Evolutionary conservation across 2,888 invertebrate genomes (phyloP), one percentile per base, ranked within the genome.

Genomic region (Tetrapedia diversipes): DNA sequence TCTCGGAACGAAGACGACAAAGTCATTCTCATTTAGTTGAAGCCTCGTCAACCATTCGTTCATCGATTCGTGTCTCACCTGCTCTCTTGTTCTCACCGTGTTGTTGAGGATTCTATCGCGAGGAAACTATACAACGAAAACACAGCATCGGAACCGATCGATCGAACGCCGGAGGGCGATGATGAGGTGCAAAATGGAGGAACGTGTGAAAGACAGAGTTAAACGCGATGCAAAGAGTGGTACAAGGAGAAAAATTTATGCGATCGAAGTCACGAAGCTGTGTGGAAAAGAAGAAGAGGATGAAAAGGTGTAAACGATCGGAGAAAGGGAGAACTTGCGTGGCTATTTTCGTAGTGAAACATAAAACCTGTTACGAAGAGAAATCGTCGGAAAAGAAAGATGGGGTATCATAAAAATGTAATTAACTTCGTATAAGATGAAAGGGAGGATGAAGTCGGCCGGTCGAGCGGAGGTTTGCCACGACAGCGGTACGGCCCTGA

Each of bases 371-470:
- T 34, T 34, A 65, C 32, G 77, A 22, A 41, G 41, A 19, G 45
- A 39, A 57, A 65, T 51, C 49, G 76, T 68, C 69, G 68, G 64
- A 57, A 70, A 82, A 83, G 81, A 86, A 79, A 70, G 81, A 86
- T 84, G 82, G 81, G 56, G 72, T 53, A 85, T 88, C 84, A 82
- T 88, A 88, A 88, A 88, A 88, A 87, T 83, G 88, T 87, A 88
- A 88, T 88, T 87, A 88, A 87, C 86, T 87, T 86, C 83, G 84
- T 84, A 84, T 79, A 86, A 86, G 86, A 88, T 87, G 86, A 88
- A 87, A 86, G 86, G 79, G 78, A 75, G 80, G 79, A 79, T 66
- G 80, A 72, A 77, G 77, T 66, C 71, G 74, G 69, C 34, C 45
- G 69, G 74, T 43, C 60, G 67, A 66, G 10, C 8, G 37, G 4